These are phyloP conservation scores for Pterophyllum scalare DNA, from an alignment of 2,113 vertebrate genomes.

Conservation along the genomic window DNA sequence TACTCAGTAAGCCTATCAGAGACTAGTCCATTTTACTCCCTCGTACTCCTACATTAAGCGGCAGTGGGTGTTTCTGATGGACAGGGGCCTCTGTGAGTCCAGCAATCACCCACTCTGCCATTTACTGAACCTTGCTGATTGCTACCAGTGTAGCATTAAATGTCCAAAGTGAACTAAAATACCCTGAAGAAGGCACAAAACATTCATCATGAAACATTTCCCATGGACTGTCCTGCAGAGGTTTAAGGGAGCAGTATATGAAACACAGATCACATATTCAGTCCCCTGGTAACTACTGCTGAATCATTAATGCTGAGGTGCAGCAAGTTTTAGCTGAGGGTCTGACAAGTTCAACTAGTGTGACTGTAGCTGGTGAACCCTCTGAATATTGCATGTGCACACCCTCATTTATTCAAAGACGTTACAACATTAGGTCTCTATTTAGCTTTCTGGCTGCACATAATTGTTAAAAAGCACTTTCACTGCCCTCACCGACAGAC, in stretches of 20 bases:
- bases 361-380: conserved; percentile 23
- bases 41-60: too few relatives aligned
- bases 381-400: conserved; percentile 36
- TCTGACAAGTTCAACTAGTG: neutral
- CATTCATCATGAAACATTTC: conserved; percentile 23
- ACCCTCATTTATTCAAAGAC: conserved; percentile 22
- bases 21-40: too few relatives aligned
- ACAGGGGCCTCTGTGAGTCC: neutral
- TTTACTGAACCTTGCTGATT: neutral
- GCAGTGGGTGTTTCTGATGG: neutral
- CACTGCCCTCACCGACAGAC: too few relatives aligned
- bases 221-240: neutral
- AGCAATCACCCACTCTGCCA: neutral
- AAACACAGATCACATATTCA: conserved; percentile 16
- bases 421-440: conserved; percentile 8
- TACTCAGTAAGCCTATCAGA: too few relatives aligned
- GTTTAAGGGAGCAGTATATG: neutral
- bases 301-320: conserved; percentile 32
- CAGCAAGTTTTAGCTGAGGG: neutral
- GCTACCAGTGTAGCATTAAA: neutral
- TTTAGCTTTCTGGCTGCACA: neutral
- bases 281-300: neutral
- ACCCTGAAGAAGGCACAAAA: neutral
- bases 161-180: neutral
- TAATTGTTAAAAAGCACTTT: neutral